Evolutionary conservation across 2,797 vertebrate species (phyloP), one percentile per base, ranked within the genome.

Genomic region (Heteromormyrus szaboi): DNA sequence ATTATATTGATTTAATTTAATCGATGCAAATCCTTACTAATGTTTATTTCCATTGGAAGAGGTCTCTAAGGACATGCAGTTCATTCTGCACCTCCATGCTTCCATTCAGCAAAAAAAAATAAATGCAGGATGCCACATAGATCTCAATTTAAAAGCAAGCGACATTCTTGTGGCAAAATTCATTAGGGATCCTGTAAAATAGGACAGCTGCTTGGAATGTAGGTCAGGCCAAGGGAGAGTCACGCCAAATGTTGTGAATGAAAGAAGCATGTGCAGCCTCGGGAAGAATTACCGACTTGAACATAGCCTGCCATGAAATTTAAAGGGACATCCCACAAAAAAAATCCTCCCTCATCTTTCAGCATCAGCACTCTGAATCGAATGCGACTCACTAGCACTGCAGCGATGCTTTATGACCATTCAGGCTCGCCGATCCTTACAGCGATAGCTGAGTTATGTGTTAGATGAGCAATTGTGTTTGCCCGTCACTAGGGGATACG

Each of bases 211-310:
- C 68, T 81, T 79, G 37, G 84, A 89, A 89, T 87, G 79, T 87
- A 88, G 85, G 89, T 86, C 90, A 90, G 54, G 81, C 88, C 81
- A 41, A 68, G 46, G 5, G 85, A 89, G 81, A 88, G 56, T 79
- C 54, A 79, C 5, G 17, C 41, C 41, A 46, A 68, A 86, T 86
- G 41, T 88, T 89, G 88, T 88, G 54, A 72, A 90, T 90, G 76
- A 50, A 56, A 41, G 50, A 86, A 33, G 22, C 12, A 33, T n/a
- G 76, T 53, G 86, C 48, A 46, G 46, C 33, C 83, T 33, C 22
- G 9, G 44, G 72, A 86, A 86, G 51, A 86, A 54, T 86, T 56
- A 37, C 3, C 7, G 4, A 25, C 25, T 29, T 37, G 7, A 41
- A 76, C 33, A 17, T 76, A 37, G 12, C 68, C 68, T 19, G 72